Conservation (phyloP, 2,888 invertebrate species). For the Cephalotes varians region DNA sequence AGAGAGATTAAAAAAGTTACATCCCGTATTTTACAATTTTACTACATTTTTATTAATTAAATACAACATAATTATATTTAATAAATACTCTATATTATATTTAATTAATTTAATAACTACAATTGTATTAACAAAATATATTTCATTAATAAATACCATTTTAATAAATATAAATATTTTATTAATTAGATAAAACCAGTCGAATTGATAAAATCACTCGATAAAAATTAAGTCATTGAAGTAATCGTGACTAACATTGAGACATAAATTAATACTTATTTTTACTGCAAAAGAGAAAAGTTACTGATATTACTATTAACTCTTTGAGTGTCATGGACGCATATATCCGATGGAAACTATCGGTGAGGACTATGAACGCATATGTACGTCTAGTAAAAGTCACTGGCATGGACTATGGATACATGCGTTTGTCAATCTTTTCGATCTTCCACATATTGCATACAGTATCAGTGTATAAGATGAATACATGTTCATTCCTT, state of each 20-base stretch:
- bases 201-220: not conserved
- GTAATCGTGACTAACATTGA: not conserved
- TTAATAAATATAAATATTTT: no score
- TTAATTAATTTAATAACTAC: not conserved
- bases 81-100: not conserved
- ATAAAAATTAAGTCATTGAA: not conserved
- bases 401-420: no score
- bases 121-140: not conserved
- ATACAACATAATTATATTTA: not conserved
- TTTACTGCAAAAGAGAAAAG: not conserved
- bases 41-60: not conserved
- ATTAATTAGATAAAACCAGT: not conserved
- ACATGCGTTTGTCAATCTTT: no score
- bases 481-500: no score
- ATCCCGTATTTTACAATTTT: not conserved
- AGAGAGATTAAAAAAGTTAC: constrained; percentile 41
- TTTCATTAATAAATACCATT: not conserved
- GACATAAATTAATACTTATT: not conserved
- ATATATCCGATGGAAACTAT: no score
- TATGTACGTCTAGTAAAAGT: no score
- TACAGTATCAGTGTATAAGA: no score
- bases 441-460: no score
- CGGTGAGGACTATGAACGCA: no score
- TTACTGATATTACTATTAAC: not conserved
- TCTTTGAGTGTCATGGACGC: no score